Base-by-base conservation (phyloP, 2,888 invertebrate genomes). In the Drosophila eohydei region DNA sequence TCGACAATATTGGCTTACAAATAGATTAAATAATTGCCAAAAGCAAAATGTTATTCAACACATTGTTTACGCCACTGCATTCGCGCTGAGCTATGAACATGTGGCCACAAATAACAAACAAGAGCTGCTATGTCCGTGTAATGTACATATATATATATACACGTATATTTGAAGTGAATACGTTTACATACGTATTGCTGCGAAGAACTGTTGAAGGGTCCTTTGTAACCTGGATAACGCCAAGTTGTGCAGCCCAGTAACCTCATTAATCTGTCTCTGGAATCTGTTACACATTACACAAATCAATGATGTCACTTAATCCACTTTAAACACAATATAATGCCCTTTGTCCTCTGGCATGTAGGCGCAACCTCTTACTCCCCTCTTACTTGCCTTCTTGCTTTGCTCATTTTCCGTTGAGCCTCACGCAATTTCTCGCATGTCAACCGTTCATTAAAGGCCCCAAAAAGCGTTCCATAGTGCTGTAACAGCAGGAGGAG, bases 291-390 rank as follows among this genome's bases (percentile, higher is more conserved):
- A 74, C 52, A 50, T 67, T 71, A 59, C 67, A 83, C 70, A 85
- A 74, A 80, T 80, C 85, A 80, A 83, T 84, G 83, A 84, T 78
- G 83, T 84, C 83, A 84, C 80, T 83, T 84, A 74, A 81, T 80
- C 82, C 78, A 82, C 76, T 83, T 83, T 71, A 66, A 81, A 71
- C 81, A 83, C 81, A 83, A 78, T 75, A 81, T 75, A 81, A 78
- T 80, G 75, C 68, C 71, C 61, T 70, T 55, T 54, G 64, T 62
- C 40, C 57, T 58, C 30, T 59, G 51, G 21, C 36, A 54, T 54
- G 43, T 36, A 44, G 60, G 34, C 48, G 38, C 16, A 48, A 46
- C 52, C 32, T 21, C 32, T 32, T 32, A 7, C 44, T 38, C 26
- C n/a, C 54, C 36, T 21, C 26, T 0, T 55, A 16, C 16, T 8